Base-by-base conservation (phyloP, 2,113 vertebrate genomes). In the Eurypyga helias region DNA sequence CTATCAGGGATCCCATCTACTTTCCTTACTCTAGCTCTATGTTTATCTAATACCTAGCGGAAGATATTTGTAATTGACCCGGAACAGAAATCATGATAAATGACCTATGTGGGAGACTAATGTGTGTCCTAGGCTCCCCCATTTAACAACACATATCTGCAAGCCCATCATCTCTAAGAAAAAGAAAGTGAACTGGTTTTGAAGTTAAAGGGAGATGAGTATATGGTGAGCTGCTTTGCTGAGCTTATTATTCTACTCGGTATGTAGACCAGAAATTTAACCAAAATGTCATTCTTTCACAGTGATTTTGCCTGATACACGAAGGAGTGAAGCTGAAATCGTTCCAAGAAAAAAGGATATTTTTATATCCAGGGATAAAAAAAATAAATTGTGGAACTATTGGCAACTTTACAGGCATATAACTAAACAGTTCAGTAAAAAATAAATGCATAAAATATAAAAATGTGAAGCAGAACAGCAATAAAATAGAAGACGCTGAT, bases 111-210 rank as follows among this genome's bases (percentile, higher is more conserved):
- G 1, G 13, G 43, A 86, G n/a, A 52, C 17, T 29, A n/a, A 52
- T 61, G 34, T 13, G 10, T 19, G 19, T 86, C 79, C n/a, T 12
- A 36, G 21, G 21, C 31, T 79, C 34, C 20, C 25, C 54, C 43
- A 43, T 41, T n/a, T 28, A 86, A 51, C 11, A 70, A 3, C 5
- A 17, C 0, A 2, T 29, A 21, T 1, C 16, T 10, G 12, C 48
- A 83, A 55, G 52, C 34, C 52, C 26, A 45, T 13, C 9, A 23
- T 5, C 17, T 28, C 54, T n/a, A 28, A 29, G 51, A 43, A 76
- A 55, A 83, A 54, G 7, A 29, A 86, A 58, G 19, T 51, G 13
- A 71, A 26, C 31, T 31, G 12, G 6, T 57, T 64, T 41, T 76
- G 80, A 76, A 83, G 48, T 31, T 72, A 29, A 83, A 66, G 45